Conservation (phyloP, 2,888 invertebrate genomes). For the Sinotaia quadrata region DNA sequence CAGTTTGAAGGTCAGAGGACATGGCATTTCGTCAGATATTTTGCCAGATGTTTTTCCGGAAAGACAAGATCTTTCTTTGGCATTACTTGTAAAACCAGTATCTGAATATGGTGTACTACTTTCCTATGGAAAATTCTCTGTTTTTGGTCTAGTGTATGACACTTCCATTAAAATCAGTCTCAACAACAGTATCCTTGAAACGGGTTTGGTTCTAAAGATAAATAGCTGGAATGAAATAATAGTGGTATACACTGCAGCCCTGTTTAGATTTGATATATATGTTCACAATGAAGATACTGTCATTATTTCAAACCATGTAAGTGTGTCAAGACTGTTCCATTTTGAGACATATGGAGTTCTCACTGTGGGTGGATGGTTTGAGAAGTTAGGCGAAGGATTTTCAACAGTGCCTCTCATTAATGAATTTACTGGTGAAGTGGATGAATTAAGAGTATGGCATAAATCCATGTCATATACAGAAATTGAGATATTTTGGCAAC, state of each 20-base stretch:
- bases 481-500: constrained; percentile 22
- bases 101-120: constrained; percentile 36
- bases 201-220: constrained; percentile 32
- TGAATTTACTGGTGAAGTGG: constrained; percentile 38
- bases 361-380: constrained; percentile 30
- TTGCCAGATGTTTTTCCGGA: constrained; percentile 28
- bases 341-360: constrained; percentile 25
- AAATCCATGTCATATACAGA: constrained; percentile 34
- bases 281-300: not conserved
- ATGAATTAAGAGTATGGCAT: constrained; percentile 47
- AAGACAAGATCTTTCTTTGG: constrained; percentile 38
- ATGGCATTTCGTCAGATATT: constrained; percentile 28
- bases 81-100: constrained; percentile 37
- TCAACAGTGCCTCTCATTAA: not conserved
- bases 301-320: not conserved
- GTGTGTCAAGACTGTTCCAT: constrained; percentile 4
- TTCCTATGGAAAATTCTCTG: constrained; percentile 32
- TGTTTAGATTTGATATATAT: constrained; percentile 23
- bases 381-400: not conserved
- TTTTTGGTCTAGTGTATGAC: constrained; percentile 13
- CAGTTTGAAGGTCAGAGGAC: constrained; percentile 29
- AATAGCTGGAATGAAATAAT: constrained; percentile 50
- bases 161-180: constrained; percentile 6
- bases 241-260: constrained; percentile 31
- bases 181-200: constrained; percentile 30